Conservation (phyloP, 1,140 invertebrate species). For the Trachymyrmex cornetzi region DNA sequence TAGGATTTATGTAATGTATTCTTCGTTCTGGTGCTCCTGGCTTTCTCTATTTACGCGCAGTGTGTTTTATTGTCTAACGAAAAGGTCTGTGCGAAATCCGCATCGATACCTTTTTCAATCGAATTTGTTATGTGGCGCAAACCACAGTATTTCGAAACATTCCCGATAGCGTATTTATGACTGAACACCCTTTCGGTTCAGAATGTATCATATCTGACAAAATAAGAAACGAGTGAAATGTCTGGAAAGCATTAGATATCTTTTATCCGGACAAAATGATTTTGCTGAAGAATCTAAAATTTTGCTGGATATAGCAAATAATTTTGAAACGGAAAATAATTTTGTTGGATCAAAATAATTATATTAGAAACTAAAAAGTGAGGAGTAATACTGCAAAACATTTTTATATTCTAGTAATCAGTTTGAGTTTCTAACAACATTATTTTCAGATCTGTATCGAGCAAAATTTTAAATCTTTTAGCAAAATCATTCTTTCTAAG, state of each 20-base stretch:
- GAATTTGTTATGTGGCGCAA: neutral
- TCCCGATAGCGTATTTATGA: neutral
- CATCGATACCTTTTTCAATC: neutral
- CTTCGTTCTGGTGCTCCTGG: neutral
- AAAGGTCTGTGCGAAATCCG: neutral
- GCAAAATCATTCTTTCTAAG: too few species aligned
- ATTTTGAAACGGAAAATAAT: too few species aligned
- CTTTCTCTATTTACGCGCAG: neutral
- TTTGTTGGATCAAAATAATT: too few species aligned
- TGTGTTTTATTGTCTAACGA: constrained; percentile 23
- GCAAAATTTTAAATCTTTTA: too few species aligned
- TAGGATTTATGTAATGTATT: neutral
- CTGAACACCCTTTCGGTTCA: neutral
- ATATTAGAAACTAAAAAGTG: too few species aligned
- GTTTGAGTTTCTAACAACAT: too few species aligned
- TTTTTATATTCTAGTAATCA: too few species aligned
- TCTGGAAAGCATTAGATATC: neutral
- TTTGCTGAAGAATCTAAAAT: too few species aligned
- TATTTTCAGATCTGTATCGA: too few species aligned
- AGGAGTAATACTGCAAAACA: too few species aligned
- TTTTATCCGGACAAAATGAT: neutral
- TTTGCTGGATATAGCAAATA: too few species aligned
- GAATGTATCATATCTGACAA: neutral
- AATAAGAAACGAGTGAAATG: constrained; percentile 6
- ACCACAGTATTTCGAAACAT: neutral